A percentile compares a stretch with the other conserved stretches of the same genome.
phyloP scores from a whole-genome alignment of 2,113 vertebrate genomes.

The Coptodon bakossiorum region DNA sequence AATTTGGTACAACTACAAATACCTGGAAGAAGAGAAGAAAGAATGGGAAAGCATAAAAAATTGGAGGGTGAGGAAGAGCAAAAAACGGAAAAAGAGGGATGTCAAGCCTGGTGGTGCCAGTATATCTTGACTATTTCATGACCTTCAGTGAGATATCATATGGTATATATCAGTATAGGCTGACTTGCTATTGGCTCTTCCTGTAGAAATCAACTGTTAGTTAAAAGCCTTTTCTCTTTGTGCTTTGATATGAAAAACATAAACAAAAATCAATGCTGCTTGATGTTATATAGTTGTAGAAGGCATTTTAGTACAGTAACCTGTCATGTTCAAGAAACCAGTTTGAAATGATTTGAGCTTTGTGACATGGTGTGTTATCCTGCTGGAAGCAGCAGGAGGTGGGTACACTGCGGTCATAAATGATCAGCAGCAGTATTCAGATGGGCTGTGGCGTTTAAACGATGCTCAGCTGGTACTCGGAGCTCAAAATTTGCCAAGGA shows the following conservation, averaged over 20 bases:
- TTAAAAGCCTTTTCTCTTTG: not conserved
- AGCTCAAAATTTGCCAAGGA: not conserved
- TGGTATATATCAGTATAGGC: not conserved
- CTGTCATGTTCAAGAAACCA: not conserved
- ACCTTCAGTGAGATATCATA: not conserved
- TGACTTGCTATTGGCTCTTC: not conserved
- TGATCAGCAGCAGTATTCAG: not conserved
- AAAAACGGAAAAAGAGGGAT: not conserved
- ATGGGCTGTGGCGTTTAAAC: not conserved
- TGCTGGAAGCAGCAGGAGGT: not conserved
- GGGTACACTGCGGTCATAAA: not conserved
- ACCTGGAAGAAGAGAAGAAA: not conserved
- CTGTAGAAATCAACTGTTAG: not conserved
- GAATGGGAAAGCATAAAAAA: not conserved
- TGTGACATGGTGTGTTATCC: not conserved
- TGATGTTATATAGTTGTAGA: not conserved
- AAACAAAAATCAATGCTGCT: rapidly evolving
- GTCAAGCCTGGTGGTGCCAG: not conserved
- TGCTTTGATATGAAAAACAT: not conserved
- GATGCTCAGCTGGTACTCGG: not conserved
- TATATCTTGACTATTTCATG: not conserved
- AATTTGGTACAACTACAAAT: not conserved
- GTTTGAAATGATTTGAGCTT: not conserved
- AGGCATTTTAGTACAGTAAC: not conserved
- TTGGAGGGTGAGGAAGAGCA: not conserved